Base-by-base conservation (phyloP, 2,888 invertebrate species). In the Calameuta filiformis region DNA sequence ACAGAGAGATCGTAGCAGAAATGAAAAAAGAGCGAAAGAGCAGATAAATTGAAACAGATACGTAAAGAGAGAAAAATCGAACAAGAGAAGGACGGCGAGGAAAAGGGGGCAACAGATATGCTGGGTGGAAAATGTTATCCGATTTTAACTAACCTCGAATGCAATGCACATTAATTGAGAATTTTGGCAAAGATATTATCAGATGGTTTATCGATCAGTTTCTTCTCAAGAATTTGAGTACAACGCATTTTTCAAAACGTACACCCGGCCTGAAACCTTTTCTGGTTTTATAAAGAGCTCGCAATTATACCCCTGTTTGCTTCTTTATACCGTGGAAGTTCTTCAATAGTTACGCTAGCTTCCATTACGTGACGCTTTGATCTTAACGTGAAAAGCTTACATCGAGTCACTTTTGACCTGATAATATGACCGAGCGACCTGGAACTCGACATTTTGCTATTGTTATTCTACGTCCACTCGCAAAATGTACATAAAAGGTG, bases 331-430 rank as follows among this genome's bases (percentile, higher is more conserved):
- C 76, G 76, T 78, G 76, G 73, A 81, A 81, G 79, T 81, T 80
- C 80, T 81, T 80, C 83, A 81, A 84, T 83, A 81, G 82, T 82
- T 79, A 81, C 81, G 80, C 83, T 81, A 81, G 80, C 79, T 73
- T 83, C 82, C 84, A 84, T 84, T 84, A 84, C 80, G 76, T 76
- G 35, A 73, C 68, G 77, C 84, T 84, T 84, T 84, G 84, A 84
- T 84, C 84, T 84, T 83, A 79, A 76, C 77, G 35, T 77, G 76
- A 82, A 81, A 77, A 81, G 82, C 78, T 82, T 81, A 80, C 82
- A 81, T 80, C 82, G 81, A 82, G 81, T 83, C 81, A 83, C 83
- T 83, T 82, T 84, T 77, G 79, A 77, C 76, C 78, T 77, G 78
- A 81, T 76, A 81, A 83, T 82, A 82, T 84, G 77, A 80, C 80